Evolutionary conservation across 1,140 invertebrate species (phyloP).

Genomic region (Onthophagus taurus): DNA sequence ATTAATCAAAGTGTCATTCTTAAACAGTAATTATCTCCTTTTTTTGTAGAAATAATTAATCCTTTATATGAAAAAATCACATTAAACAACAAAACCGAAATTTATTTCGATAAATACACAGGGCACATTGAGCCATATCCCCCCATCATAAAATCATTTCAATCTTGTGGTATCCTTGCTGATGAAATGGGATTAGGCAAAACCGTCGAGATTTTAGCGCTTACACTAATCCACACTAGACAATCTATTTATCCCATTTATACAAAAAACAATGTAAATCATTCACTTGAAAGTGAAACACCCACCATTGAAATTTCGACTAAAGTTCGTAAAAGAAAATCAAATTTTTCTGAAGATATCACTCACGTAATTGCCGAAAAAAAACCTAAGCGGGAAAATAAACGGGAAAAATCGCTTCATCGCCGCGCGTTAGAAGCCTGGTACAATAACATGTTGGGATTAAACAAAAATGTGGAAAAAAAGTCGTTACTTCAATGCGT

Average conservation of each 20-base stretch:
- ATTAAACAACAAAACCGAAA: constrained; percentile 31
- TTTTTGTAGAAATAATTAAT: constrained; percentile 28
- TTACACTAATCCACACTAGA: constrained; percentile 52
- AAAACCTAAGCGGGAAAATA: constrained; percentile 16
- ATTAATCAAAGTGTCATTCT: constrained; percentile 14
- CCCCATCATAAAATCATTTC: constrained; percentile 31
- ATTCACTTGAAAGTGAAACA: constrained; percentile 5
- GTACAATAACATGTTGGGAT: constrained; percentile 21
- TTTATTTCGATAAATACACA: constrained; percentile 47
- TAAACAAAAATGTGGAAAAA: constrained; percentile 6
- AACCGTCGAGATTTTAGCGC: constrained; percentile 66
- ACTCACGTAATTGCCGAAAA: constrained; percentile 18
- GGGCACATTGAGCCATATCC: constrained; percentile 36
- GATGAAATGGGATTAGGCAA: constrained; percentile 83
- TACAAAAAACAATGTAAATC: not conserved
- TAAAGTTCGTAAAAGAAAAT: constrained; percentile 16
- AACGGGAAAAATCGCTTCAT: constrained; percentile 20
- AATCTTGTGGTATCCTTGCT: constrained; percentile 66
- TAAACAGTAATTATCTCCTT: constrained; percentile 19
- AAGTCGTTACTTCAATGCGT: constrained; percentile 28
- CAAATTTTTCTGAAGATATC: not conserved
- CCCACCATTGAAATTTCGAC: constrained; percentile 16
- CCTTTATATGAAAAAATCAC: constrained; percentile 35
- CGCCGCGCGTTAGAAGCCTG: constrained; percentile 24
- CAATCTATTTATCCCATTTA: not conserved